Evolutionary conservation across 2,113 vertebrate species (phyloP).

Genomic region (Scolopax mira): DNA sequence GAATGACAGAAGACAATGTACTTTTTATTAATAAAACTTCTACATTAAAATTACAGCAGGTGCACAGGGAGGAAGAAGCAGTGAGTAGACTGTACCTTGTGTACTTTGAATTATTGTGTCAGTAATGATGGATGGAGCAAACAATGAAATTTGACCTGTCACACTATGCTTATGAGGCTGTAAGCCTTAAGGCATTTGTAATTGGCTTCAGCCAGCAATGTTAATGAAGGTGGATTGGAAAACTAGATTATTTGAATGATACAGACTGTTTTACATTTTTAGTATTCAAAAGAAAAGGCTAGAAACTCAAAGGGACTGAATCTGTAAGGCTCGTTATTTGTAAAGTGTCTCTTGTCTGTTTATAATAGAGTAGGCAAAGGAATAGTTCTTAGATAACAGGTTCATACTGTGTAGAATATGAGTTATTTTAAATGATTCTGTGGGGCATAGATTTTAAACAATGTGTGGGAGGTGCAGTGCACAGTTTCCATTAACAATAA

Average conservation of each 20-base stretch:
- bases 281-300: slow-evolving; percentile 13
- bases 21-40: slow-evolving; percentile 32
- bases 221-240: slow-evolving; percentile 38
- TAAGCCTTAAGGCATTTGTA: slow-evolving; percentile 24
- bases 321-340: not conserved
- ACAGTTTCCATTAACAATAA: not conserved
- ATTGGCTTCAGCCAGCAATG: slow-evolving; percentile 26
- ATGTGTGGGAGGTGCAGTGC: not conserved
- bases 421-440: slow-evolving; percentile 23
- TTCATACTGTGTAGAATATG: not conserved
- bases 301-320: not conserved
- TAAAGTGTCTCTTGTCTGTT: not conserved
- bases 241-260: slow-evolving; percentile 40
- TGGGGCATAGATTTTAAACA: not conserved
- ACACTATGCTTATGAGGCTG: slow-evolving; percentile 11
- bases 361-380: not conserved
- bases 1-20: not conserved
- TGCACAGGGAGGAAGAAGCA: not conserved
- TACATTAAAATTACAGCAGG: slow-evolving; percentile 49
- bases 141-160: slow-evolving; percentile 52
- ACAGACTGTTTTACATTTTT: slow-evolving; percentile 9
- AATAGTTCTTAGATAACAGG: slow-evolving; percentile 11
- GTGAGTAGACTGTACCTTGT: not conserved
- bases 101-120: slow-evolving; percentile 53
- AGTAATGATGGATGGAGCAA: slow-evolving; percentile 41